phyloP scores from a whole-genome alignment of 2,888 invertebrate species.

The Parnassius smintheus region DNA sequence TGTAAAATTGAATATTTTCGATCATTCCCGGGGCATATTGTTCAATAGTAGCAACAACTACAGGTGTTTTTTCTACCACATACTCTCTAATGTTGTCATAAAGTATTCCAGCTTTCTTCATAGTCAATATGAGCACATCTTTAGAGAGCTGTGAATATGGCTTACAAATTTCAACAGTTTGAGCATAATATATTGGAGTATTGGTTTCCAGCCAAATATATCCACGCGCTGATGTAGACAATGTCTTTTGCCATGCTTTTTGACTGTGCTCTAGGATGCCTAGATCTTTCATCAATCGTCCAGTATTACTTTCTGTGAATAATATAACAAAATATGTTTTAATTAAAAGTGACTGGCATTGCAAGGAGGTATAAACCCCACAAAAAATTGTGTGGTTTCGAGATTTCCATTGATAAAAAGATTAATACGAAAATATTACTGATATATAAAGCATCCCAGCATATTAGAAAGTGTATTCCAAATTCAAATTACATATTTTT shows the following conservation, averaged over 20 bases:
- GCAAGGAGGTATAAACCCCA: too few species aligned
- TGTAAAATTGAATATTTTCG: constrained; percentile 80
- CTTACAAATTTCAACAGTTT: constrained; percentile 75
- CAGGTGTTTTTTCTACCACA: constrained; percentile 71
- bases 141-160: constrained; percentile 83
- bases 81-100: constrained; percentile 76
- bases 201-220: constrained; percentile 85
- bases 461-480: too few species aligned
- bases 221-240: constrained; percentile 82
- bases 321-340: background rate
- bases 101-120: constrained; percentile 74
- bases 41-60: constrained; percentile 79
- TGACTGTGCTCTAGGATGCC: constrained; percentile 84
- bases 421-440: too few species aligned
- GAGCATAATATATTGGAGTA: constrained; percentile 84
- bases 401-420: too few species aligned
- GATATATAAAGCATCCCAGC: too few species aligned
- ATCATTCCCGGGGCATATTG: constrained; percentile 87
- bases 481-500: too few species aligned
- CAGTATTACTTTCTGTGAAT: constrained; percentile 83
- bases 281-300: constrained; percentile 83
- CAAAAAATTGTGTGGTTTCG: too few species aligned
- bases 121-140: constrained; percentile 78
- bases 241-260: constrained; percentile 81
- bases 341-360: too few species aligned